Conservation (phyloP, 2,888 invertebrate genomes). For the Pharmacophagus antenor region DNA sequence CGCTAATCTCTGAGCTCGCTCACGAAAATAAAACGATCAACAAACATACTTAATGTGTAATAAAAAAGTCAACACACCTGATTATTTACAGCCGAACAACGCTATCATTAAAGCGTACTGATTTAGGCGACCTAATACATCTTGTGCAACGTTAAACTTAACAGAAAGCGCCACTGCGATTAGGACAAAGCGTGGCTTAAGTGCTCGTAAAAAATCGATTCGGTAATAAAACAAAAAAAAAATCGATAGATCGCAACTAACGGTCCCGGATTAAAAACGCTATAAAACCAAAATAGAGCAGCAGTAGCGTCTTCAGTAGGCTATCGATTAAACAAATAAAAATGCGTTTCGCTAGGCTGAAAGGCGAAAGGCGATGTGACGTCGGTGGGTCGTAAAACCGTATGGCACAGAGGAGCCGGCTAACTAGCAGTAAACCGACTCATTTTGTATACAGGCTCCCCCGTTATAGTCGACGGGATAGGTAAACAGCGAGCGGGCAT, state of each 20-base stretch:
- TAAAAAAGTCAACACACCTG: slow-evolving; percentile 52
- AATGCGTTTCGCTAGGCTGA: slow-evolving; percentile 73
- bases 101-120: slow-evolving; percentile 5
- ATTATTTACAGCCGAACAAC: slow-evolving; percentile 47
- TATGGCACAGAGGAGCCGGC: slow-evolving; percentile 78
- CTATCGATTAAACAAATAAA: slow-evolving; percentile 81
- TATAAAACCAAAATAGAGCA: slow-evolving; percentile 70
- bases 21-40: slow-evolving; percentile 61
- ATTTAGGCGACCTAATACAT: slow-evolving; percentile 52
- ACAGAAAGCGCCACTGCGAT: slow-evolving; percentile 47
- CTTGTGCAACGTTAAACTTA: slow-evolving; percentile 53
- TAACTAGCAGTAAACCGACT: slow-evolving; percentile 74
- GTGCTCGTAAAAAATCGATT: slow-evolving; percentile 75
- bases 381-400: slow-evolving; percentile 75
- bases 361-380: slow-evolving; percentile 76
- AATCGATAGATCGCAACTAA: slow-evolving; percentile 62
- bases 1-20: slow-evolving; percentile 66
- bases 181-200: slow-evolving; percentile 58
- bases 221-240: slow-evolving; percentile 72
- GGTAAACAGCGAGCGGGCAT: slow-evolving; percentile 73
- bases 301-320: slow-evolving; percentile 69
- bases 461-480: slow-evolving; percentile 69
- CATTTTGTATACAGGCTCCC: slow-evolving; percentile 74
- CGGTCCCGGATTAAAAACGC: slow-evolving; percentile 66
- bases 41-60: slow-evolving; percentile 56